phyloP scores from a whole-genome alignment of 1,140 invertebrate species.

The Grapholita molesta region DNA sequence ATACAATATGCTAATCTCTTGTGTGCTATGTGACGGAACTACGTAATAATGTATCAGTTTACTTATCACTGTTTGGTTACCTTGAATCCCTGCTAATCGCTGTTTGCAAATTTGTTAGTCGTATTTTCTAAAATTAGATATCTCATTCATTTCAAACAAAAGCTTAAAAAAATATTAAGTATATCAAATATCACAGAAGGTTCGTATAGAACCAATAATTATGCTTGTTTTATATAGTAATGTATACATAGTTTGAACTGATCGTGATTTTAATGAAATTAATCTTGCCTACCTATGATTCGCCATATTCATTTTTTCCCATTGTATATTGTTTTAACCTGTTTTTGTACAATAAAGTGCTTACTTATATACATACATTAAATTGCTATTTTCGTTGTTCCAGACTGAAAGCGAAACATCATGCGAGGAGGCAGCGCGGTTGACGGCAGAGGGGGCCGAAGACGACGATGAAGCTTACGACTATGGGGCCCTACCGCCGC shows the following conservation, averaged over 20 bases:
- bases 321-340: too few species aligned
- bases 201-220: too few species aligned
- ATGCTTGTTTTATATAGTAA: too few species aligned
- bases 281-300: too few species aligned
- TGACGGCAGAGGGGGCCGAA: slow-evolving; percentile 83
- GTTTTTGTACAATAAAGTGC: too few species aligned
- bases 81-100: neutral
- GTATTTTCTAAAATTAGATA: neutral
- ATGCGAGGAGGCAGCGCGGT: slow-evolving; percentile 86
- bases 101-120: neutral
- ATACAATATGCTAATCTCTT: neutral
- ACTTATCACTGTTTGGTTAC: neutral
- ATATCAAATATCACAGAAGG: too few species aligned
- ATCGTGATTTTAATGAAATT: too few species aligned
- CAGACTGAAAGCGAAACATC: slow-evolving; percentile 92
- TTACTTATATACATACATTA: neutral
- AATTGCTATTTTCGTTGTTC: slow-evolving; percentile 57
- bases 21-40: neutral
- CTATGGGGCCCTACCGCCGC: slow-evolving; percentile 88
- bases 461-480: slow-evolving; percentile 87
- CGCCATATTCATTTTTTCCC: too few species aligned
- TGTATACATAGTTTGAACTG: too few species aligned
- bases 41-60: neutral
- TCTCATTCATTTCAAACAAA: too few species aligned
- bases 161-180: too few species aligned